phyloP scores from a whole-genome alignment of 2,888 invertebrate genomes.

The Amitus sp. region DNA sequence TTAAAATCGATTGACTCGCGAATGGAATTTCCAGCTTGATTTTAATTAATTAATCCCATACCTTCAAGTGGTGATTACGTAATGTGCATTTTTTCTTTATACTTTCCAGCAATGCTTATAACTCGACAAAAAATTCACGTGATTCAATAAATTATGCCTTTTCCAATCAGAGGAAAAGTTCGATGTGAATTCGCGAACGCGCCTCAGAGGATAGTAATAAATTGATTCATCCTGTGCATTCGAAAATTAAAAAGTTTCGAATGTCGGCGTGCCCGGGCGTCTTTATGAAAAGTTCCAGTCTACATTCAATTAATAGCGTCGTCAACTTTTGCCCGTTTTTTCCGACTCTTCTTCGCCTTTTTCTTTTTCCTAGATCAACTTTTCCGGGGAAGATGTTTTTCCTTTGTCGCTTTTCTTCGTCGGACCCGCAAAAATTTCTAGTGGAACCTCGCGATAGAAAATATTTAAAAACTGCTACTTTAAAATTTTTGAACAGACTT shows the following conservation, averaged over 20 bases:
- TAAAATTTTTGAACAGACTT: too few relatives aligned
- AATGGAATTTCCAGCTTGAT: too few relatives aligned
- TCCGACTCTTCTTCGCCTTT: not conserved
- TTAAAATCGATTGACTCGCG: slow-evolving; percentile 14
- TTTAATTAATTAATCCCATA: too few relatives aligned
- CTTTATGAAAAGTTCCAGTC: slow-evolving; percentile 44
- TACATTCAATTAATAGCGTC: slow-evolving; percentile 36
- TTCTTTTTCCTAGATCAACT: slow-evolving; percentile 47
- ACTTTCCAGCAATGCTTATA: too few relatives aligned
- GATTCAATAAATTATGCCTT: slow-evolving; percentile 30
- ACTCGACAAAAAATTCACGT: slow-evolving; percentile 10
- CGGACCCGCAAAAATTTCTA: not conserved
- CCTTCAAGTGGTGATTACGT: too few relatives aligned
- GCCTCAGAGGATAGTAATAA: slow-evolving; percentile 43
- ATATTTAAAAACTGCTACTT: not conserved
- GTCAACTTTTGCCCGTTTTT: slow-evolving; percentile 7
- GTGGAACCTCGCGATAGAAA: slow-evolving; percentile 1
- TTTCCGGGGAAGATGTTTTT: slow-evolving; percentile 12
- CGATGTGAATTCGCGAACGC: slow-evolving; percentile 22
- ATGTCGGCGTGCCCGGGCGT: slow-evolving; percentile 35
- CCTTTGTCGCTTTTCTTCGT: too few relatives aligned
- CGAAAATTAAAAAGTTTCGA: slow-evolving; percentile 33
- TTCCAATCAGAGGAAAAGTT: slow-evolving; percentile 40
- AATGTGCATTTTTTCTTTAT: too few relatives aligned
- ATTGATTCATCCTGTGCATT: slow-evolving; percentile 44